Conservation (phyloP, 2,888 invertebrate species). For the Luperina nickerlii region DNA sequence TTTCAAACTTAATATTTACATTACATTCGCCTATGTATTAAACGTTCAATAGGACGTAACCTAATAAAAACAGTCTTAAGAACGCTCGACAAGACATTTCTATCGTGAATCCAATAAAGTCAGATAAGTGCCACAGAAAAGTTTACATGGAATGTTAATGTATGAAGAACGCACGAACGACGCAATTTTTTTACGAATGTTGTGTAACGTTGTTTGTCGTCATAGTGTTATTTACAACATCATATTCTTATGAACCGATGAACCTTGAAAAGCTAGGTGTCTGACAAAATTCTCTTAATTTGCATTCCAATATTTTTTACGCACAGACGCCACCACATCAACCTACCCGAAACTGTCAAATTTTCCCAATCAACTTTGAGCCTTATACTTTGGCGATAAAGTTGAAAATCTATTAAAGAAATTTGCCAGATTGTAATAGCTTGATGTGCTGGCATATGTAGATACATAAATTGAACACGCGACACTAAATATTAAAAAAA, state of each 20-base stretch:
- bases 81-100: constrained; percentile 53
- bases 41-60: constrained; percentile 35
- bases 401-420: too few relatives aligned
- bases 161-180: background rate
- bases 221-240: background rate
- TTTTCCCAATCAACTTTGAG: too few relatives aligned
- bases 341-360: too few relatives aligned
- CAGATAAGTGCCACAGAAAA: constrained; percentile 31
- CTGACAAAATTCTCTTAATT: background rate
- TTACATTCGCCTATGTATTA: constrained; percentile 40
- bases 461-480: too few relatives aligned
- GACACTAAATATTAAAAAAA: too few relatives aligned
- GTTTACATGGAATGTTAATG: constrained; percentile 25
- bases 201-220: background rate
- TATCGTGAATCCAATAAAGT: constrained; percentile 56
- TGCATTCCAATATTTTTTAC: background rate
- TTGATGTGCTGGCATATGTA: too few relatives aligned
- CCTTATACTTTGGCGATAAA: too few relatives aligned
- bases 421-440: too few relatives aligned
- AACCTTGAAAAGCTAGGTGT: background rate
- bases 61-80: constrained; percentile 46
- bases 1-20: constrained; percentile 32
- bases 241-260: background rate
- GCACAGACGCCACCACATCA: too few relatives aligned
- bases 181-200: background rate